phyloP scores from a whole-genome alignment of 2,888 invertebrate species.

The Lasioglossum calceatum region DNA sequence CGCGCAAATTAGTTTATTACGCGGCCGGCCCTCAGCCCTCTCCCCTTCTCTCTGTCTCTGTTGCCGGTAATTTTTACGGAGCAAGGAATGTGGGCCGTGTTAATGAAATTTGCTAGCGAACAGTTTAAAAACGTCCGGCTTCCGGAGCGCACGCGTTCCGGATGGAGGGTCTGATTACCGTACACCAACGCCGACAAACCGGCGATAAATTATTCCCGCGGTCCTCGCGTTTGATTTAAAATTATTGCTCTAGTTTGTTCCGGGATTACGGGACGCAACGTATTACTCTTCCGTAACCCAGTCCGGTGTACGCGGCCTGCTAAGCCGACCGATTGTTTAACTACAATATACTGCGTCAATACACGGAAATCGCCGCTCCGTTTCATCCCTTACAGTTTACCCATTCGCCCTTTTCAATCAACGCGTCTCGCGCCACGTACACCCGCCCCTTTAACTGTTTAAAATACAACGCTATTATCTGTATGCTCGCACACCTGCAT shows the following conservation, averaged over 20 bases:
- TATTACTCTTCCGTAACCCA: slow-evolving; percentile 73
- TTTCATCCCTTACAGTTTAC: slow-evolving; percentile 22
- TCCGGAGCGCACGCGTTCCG: slow-evolving; percentile 31
- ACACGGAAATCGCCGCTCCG: slow-evolving; percentile 7
- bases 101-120: slow-evolving; percentile 67
- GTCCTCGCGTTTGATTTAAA: slow-evolving; percentile 78
- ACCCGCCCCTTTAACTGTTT: neutral
- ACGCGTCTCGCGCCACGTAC: neutral
- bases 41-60: neutral
- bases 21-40: neutral
- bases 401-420: slow-evolving; percentile 1
- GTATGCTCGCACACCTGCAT: neutral
- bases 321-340: slow-evolving; percentile 76
- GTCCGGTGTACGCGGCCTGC: slow-evolving; percentile 43
- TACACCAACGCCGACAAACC: slow-evolving; percentile 60
- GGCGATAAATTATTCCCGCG: slow-evolving; percentile 77
- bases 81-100: slow-evolving; percentile 46
- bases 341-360: slow-evolving; percentile 60
- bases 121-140: slow-evolving; percentile 67
- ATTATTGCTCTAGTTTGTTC: slow-evolving; percentile 78
- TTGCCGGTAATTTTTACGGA: slow-evolving; percentile 55
- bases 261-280: slow-evolving; percentile 73
- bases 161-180: slow-evolving; percentile 65
- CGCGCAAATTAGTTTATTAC: slow-evolving; percentile 53
- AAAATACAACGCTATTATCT: neutral